Evolutionary conservation across 2,888 invertebrate species (phyloP), one percentile per base, ranked within the genome.

Genomic region (Platycheirus rosarum): DNA sequence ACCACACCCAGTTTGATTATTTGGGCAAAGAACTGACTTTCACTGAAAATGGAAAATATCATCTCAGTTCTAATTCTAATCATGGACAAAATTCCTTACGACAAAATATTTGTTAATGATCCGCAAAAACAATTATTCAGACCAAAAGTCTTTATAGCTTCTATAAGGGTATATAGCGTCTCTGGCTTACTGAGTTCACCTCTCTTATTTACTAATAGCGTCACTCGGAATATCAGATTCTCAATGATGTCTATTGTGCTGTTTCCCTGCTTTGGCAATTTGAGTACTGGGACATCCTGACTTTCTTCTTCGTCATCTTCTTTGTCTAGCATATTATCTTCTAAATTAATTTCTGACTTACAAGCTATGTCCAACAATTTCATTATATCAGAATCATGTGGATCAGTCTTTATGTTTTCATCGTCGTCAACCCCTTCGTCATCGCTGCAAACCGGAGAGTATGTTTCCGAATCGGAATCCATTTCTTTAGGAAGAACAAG

Each of bases 391-490:
- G 85, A 87, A 86, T 84, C 44, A 7, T 68, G 55, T 66, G 77
- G 13, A 16, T 86, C 84, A 46, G 87, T 86, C 1, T 87, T 86
- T 46, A 82, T 55, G 14, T 74, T 76, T 20, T 80, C 57, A 35
- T 78, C 79, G 46, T 80, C 84, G n/a, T 86, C 85, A 13, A 86
- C 88, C 40, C 86, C 89, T 55, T 90, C 90, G 35, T 90, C 90
- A 51, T 90, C 91, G 62, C 90, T 91, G 75, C 91, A 91, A 9
- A 91, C 90, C 0, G 91, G 91, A 6, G 91, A 91, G 85, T 91
- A 91, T 9, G 88, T 88, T 53, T 90, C 90, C 5, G 86, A 80
- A 60, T 86, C 85, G 0, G 80, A 80, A 57, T 86, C 86, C 29
- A 74, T 62, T 32, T 84, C 84, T 73, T 18, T 84, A 84, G 29